phyloP scores from a whole-genome alignment of 2,113 vertebrate species.

The Coracopsis vasa region DNA sequence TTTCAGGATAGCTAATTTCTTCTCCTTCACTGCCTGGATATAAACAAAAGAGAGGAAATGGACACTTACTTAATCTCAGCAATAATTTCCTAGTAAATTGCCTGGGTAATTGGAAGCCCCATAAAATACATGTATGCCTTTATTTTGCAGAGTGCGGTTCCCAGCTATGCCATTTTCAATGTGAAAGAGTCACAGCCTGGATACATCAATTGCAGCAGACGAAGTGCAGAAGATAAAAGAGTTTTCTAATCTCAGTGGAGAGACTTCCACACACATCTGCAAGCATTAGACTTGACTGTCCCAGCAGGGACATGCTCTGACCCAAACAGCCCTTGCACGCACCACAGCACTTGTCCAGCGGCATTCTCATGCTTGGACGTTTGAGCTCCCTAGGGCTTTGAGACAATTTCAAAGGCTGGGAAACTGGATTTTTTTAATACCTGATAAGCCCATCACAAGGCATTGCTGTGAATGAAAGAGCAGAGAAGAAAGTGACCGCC shows the following conservation, averaged over 20 bases:
- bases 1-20: neutral
- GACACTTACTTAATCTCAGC: neutral
- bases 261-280: neutral
- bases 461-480: neutral
- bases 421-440: neutral
- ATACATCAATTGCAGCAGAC: neutral
- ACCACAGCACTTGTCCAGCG: neutral
- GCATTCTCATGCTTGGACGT: neutral
- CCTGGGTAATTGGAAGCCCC: neutral
- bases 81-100: neutral
- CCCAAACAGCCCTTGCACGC: fast-evolving
- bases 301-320: neutral
- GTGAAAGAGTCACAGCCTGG: neutral
- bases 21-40: neutral
- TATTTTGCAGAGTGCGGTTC: neutral
- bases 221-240: neutral
- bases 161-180: neutral
- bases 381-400: neutral
- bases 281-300: neutral
- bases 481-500: neutral
- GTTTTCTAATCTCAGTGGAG: neutral
- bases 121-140: fast-evolving
- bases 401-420: neutral
- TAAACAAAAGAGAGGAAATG: neutral
- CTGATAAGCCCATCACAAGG: neutral